These are phyloP conservation scores for Odocoileus virginianus DNA, from an alignment of 2,113 vertebrate genomes.

Conservation along the genomic window DNA sequence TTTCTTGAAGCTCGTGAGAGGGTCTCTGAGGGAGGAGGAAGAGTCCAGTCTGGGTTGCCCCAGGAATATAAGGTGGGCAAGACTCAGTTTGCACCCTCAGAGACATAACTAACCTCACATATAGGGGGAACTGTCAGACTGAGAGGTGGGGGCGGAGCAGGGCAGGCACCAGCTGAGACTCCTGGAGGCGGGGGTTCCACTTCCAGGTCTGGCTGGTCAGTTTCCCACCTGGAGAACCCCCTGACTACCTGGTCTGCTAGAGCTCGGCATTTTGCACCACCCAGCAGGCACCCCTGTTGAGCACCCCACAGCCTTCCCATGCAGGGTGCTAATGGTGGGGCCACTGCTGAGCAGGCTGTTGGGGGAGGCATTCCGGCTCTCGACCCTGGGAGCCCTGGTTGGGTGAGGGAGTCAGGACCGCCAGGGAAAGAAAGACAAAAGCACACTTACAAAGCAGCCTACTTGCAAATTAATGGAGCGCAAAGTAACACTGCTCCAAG, in stretches of 20 bases:
- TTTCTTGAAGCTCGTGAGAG: neutral
- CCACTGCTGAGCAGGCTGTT: neutral
- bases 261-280: neutral
- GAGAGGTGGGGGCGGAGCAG: neutral
- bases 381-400: neutral
- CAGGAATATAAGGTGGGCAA: neutral
- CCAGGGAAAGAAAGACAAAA: constrained; percentile 62
- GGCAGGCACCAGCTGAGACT: neutral
- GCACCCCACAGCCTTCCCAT: neutral
- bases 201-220: neutral
- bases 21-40: neutral
- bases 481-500: constrained; percentile 52
- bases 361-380: neutral
- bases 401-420: constrained; percentile 46
- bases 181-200: neutral
- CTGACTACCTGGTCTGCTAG: neutral
- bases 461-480: constrained; percentile 75
- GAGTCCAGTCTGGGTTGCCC: neutral
- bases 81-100: neutral
- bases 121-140: neutral
- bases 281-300: neutral
- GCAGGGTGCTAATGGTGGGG: neutral
- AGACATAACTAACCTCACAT: neutral
- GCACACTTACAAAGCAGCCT: constrained; percentile 70
- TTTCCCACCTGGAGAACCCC: neutral